Percentiles rank a stretch among this genome's conserved stretches.
Conservation (phyloP, 2,113 vertebrate genomes). For the Dinomys branickii region DNA sequence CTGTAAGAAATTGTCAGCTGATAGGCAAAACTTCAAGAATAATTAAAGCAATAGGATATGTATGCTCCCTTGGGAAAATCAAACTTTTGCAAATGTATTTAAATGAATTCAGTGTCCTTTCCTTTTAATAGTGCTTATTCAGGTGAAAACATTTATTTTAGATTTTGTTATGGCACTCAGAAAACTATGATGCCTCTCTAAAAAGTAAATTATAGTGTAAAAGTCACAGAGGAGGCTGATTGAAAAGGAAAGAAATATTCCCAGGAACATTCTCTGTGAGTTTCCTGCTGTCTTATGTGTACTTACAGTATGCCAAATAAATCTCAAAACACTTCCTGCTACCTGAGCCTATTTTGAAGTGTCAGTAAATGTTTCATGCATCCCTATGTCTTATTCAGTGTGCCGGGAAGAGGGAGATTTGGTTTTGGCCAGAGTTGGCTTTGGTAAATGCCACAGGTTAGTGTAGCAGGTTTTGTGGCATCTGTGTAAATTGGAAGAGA, state of each 20-base stretch:
- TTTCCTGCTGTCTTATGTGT: conserved; percentile 81
- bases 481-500: conserved; percentile 13
- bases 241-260: conserved; percentile 81
- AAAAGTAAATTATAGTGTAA: conserved; percentile 87
- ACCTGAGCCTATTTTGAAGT: conserved; percentile 78
- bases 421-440: conserved; percentile 51
- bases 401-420: conserved; percentile 29
- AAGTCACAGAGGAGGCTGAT: conserved; percentile 82
- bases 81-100: conserved; percentile 86
- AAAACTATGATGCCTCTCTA: conserved; percentile 82
- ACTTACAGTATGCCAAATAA: conserved; percentile 82
- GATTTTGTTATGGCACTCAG: conserved; percentile 78
- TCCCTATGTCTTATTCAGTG: conserved; percentile 70
- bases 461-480: conserved; percentile 17
- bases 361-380: conserved; percentile 80
- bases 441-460: conserved; percentile 67
- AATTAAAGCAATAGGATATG: conserved; percentile 83
- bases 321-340: conserved; percentile 83
- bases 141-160: conserved; percentile 80
- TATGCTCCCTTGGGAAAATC: conserved; percentile 79
- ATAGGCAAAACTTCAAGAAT: conserved; percentile 86
- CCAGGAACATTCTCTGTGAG: conserved; percentile 76
- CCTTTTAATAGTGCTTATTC: conserved; percentile 79
- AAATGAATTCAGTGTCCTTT: conserved; percentile 87
- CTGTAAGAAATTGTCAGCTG: conserved; percentile 82